These are phyloP conservation scores for Triops longicaudatus DNA, from an alignment of 1,140 invertebrate species.

Conservation along the genomic window DNA sequence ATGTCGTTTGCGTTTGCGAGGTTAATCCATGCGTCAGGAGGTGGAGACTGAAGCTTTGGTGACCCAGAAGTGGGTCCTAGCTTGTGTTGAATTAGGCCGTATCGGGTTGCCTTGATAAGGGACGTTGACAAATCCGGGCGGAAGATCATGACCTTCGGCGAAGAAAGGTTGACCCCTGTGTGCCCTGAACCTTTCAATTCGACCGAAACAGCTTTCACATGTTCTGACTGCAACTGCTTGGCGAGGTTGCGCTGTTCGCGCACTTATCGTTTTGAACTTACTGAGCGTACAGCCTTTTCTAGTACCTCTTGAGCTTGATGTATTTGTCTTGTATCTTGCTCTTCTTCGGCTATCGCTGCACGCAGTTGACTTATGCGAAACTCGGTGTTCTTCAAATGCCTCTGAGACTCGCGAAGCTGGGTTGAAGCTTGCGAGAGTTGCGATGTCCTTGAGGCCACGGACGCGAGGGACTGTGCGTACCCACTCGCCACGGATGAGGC, in stretches of 20 bases:
- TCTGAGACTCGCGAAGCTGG: not conserved
- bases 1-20: not conserved
- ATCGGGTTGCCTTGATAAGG: too few species aligned
- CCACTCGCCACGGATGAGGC: too few species aligned
- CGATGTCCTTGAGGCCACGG: not conserved
- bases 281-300: too few species aligned
- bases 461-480: not conserved
- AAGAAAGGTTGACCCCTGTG: too few species aligned
- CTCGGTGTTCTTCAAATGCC: not conserved
- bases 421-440: not conserved
- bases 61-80: not conserved
- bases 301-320: not conserved
- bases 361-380: not conserved
- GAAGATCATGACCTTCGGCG: too few species aligned
- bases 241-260: too few species aligned
- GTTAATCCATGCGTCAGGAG: slow-evolving; percentile 16
- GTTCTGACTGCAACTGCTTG: too few species aligned
- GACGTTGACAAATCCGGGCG: too few species aligned
- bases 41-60: not conserved
- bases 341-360: not conserved
- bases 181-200: too few species aligned
- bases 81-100: not conserved
- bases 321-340: not conserved
- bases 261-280: too few species aligned
- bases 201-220: too few species aligned